Conservation (phyloP, 2,797 vertebrate species). For the Eupleurogrammus muticus region DNA sequence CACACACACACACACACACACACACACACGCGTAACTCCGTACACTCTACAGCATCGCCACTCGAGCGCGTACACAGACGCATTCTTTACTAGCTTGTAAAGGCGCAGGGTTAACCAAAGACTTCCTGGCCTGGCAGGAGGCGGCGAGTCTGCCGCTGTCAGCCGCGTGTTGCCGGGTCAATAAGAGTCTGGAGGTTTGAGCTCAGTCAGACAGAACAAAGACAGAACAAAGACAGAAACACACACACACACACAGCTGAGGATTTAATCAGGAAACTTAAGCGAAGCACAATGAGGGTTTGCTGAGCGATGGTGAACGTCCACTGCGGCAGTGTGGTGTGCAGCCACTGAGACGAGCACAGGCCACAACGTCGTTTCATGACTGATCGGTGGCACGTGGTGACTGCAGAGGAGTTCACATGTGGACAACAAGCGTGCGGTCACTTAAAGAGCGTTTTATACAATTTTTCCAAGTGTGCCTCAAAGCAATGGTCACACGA, state of each 20-base stretch:
- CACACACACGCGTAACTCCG: too few species aligned
- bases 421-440: not conserved
- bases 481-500: too few species aligned
- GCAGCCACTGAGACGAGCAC: constrained; percentile 13
- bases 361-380: not conserved
- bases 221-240: not conserved
- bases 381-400: not conserved
- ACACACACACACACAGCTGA: constrained; percentile 3
- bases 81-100: constrained; percentile 56
- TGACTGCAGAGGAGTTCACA: not conserved
- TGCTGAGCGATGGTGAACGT: constrained; percentile 44
- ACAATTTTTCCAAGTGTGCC: too few species aligned
- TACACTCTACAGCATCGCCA: not conserved
- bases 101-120: constrained; percentile 46
- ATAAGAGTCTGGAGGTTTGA: constrained; percentile 41
- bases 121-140: constrained; percentile 56
- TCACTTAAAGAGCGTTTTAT: not conserved
- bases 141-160: constrained; percentile 46
- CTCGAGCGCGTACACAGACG: not conserved
- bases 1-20: constrained; percentile 7
- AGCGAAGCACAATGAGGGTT: constrained; percentile 20
- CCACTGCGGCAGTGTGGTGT: not conserved
- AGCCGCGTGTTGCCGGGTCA: constrained; percentile 44
- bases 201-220: constrained; percentile 34
- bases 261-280: constrained; percentile 38